Conservation (phyloP, 2,113 vertebrate genomes). For the Muntiacus reevesi region DNA sequence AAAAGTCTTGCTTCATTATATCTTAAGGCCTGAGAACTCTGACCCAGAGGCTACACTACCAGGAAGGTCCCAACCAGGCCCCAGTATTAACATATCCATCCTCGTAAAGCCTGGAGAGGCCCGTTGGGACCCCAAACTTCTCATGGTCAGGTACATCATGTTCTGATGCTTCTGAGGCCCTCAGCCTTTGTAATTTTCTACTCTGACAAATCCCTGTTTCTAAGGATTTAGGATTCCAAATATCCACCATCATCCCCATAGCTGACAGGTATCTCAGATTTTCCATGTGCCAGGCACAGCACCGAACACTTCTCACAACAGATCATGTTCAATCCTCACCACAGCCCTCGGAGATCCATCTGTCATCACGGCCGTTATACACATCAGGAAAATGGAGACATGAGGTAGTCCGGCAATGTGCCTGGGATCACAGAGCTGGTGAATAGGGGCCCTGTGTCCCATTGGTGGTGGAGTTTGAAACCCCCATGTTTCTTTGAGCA, state of each 20-base stretch:
- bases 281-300: not conserved
- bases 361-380: not conserved
- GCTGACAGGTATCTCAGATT: conserved; percentile 12
- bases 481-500: not conserved
- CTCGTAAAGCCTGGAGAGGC: not conserved
- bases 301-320: not conserved
- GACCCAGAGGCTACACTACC: not conserved
- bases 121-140: not conserved
- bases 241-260: not conserved
- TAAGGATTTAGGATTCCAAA: conserved; percentile 37
- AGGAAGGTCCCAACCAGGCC: not conserved
- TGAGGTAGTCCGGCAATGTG: not conserved
- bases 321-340: not conserved
- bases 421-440: not conserved
- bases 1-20: not conserved
- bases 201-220: not conserved
- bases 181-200: not conserved
- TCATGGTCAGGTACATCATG: not conserved
- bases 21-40: not conserved
- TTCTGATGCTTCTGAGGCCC: not conserved
- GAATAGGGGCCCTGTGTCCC: not conserved
- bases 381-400: not conserved
- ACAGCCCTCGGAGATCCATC: not conserved
- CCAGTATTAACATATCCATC: not conserved
- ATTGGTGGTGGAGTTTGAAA: not conserved